Evolutionary conservation across 2,888 invertebrate species (phyloP), one percentile per base, ranked within the genome.

Genomic region (Eupithecia exiguata): DNA sequence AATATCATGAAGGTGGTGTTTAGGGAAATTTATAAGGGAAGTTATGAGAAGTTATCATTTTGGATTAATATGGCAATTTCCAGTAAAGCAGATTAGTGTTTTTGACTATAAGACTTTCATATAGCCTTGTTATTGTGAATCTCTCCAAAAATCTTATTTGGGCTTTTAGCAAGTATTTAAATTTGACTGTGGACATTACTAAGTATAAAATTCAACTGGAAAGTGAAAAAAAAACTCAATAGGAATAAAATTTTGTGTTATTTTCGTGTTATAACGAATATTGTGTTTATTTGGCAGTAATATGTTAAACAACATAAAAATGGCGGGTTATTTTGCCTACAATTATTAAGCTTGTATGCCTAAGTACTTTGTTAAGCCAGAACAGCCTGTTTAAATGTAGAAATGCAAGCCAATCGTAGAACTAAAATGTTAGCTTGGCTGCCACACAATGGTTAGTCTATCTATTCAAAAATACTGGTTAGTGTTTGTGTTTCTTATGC

Each of bases 311-410:
- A 58, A 58, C 25, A 58, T 58, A 25, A 58, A 53, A 53, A 53
- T 53, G 21, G 61, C 30, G 61, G 16, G 0, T 62, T 35, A 35
- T 7, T 62, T 35, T 58, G 18, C 35, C 62, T 35, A 61, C 49
- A 25, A 25, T 18, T 62, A 62, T 18, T 62, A 62, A 62, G 62
- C 62, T 35, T 18, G 16, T 30, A 62, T 35, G 81, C 81, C 82
- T 81, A 82, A 72, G 58, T 84, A 82, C 80, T 30, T 67, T 58
- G 68, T 12, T 71, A 78, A 79, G 75, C 72, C 38, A 12, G 38
- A 49, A 40, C 53, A 62, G 40, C 69, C 69, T 68, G 21, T 69
- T 71, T 68, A 7, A 35, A 62, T 35, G 18, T 35, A 18, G 16
- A 35, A 7, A 62, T 35, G 35, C 62, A 35, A 62, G 18, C 9